Conservation (phyloP, 2,797 vertebrate genomes). For the Pogoniulus pusillus region DNA sequence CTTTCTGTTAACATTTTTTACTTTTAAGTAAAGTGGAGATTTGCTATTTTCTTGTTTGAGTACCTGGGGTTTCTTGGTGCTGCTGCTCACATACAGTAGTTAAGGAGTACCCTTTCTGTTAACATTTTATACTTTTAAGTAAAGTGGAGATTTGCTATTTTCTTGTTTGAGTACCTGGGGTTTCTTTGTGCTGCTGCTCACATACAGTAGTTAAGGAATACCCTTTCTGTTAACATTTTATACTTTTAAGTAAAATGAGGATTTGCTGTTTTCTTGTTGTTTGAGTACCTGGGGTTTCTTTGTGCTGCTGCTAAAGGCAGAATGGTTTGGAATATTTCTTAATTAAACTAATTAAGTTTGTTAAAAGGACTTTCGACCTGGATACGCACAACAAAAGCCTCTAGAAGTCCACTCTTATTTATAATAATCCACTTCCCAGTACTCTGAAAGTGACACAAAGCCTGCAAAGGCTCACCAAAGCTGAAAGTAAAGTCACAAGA, state of each 20-base stretch:
- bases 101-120: not conserved
- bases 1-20: not conserved
- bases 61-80: rapidly evolving
- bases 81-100: not conserved
- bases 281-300: rapidly evolving
- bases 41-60: not conserved
- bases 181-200: not conserved
- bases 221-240: not conserved
- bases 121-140: not conserved
- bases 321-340: not conserved
- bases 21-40: not conserved
- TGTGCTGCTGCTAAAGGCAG: not conserved
- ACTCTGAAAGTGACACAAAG: not conserved
- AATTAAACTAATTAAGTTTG: not conserved
- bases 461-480: not conserved
- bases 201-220: not conserved
- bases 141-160: not conserved
- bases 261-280: not conserved
- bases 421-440: not conserved
- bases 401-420: not conserved
- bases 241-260: not conserved
- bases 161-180: not conserved
- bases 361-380: not conserved
- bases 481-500: not conserved
- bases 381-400: not conserved